Evolutionary conservation across 2,797 vertebrate genomes (phyloP).

Genomic region (Eutrigla gurnardus): DNA sequence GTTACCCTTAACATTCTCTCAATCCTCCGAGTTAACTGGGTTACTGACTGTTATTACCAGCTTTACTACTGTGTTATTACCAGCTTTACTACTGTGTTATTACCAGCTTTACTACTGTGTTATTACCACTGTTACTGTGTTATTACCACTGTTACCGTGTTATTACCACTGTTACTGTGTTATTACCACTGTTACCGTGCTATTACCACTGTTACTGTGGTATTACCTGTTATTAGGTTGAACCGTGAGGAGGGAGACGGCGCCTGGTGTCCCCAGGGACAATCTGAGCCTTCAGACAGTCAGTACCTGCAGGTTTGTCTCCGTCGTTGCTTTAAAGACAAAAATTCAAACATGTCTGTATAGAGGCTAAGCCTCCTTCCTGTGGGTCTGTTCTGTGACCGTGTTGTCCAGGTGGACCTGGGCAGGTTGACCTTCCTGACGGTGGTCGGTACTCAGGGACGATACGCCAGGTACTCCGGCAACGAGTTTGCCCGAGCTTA

Average conservation of each 20-base stretch:
- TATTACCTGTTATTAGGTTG: constrained; percentile 72
- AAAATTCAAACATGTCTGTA: background rate
- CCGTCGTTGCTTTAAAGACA: background rate
- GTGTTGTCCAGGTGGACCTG: constrained; percentile 86
- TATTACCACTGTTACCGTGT: too few relatives aligned
- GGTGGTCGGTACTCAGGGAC: constrained; percentile 91
- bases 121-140: too few relatives aligned
- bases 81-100: background rate
- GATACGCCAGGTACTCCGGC: constrained; percentile 87
- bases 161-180: too few relatives aligned
- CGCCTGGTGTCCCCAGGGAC: constrained; percentile 91
- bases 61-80: too few relatives aligned
- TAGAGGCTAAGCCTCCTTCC: background rate
- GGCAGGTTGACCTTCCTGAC: constrained; percentile 89
- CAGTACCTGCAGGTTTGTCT: constrained; percentile 89
- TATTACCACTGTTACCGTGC: too few relatives aligned
- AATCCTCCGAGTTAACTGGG: too few relatives aligned
- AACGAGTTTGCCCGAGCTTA: constrained; percentile 91
- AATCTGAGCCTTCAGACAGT: constrained; percentile 86
- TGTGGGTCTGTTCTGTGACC: too few relatives aligned
- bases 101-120: background rate
- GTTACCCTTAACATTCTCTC: background rate
- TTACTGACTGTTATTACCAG: background rate
- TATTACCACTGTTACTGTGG: too few relatives aligned
- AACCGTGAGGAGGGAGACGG: constrained; percentile 90